Conservation (phyloP, 1,140 invertebrate genomes). For the Trypoxylus dichotomus region DNA sequence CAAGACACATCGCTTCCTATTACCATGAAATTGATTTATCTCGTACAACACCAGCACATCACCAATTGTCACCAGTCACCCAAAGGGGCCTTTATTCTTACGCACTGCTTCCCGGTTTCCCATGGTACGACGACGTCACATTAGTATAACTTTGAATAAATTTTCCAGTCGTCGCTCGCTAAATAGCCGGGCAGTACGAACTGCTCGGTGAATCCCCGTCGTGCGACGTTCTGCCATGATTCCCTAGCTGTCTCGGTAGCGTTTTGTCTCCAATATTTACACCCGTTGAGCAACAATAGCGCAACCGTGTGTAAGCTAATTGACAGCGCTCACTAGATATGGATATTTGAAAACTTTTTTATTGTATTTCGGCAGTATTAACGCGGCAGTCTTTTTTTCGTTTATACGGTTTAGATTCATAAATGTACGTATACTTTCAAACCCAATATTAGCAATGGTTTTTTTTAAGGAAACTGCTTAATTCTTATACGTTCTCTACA, state of each 20-base stretch:
- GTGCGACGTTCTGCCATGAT: neutral
- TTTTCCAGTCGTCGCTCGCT: slow-evolving; percentile 37
- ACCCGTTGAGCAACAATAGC: slow-evolving; percentile 14
- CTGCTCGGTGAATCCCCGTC: slow-evolving; percentile 8
- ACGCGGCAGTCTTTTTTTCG: neutral
- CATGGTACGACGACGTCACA: slow-evolving; percentile 26
- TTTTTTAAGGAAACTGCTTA: too few relatives aligned
- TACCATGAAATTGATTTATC: slow-evolving; percentile 25
- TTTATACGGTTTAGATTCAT: too few relatives aligned
- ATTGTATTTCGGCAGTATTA: neutral
- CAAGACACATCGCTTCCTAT: slow-evolving; percentile 15
- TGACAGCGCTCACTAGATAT: slow-evolving; percentile 16
- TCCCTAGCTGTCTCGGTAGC: neutral
- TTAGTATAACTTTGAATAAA: slow-evolving; percentile 33
- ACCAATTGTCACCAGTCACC: neutral
- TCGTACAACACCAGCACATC: slow-evolving; percentile 9
- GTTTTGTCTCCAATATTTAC: slow-evolving; percentile 14
- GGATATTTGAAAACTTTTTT: slow-evolving; percentile 26
- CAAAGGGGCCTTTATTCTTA: neutral
- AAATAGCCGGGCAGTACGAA: slow-evolving; percentile 36
- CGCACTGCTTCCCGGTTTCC: slow-evolving; percentile 15
- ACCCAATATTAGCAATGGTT: too few relatives aligned
- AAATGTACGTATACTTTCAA: too few relatives aligned
- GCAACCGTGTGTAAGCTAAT: neutral
- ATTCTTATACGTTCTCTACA: too few relatives aligned